phyloP scores from a whole-genome alignment of 2,113 vertebrate species.

The Macroglossus sobrinus region DNA sequence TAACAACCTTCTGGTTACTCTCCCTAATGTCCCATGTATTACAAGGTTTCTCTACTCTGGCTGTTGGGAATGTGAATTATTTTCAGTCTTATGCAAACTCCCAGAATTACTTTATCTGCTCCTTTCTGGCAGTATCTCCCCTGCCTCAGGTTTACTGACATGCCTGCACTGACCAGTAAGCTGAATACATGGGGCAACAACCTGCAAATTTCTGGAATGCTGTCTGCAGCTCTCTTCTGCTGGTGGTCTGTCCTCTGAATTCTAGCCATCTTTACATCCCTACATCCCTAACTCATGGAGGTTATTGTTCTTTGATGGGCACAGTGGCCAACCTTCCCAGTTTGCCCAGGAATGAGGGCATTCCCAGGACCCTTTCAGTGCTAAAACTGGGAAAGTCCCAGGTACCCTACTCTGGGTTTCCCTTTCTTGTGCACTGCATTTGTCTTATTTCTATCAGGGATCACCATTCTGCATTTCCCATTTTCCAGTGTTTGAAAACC shows the following conservation, averaged over 20 bases:
- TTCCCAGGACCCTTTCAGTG: too few relatives aligned
- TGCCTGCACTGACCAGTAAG: background rate
- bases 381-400: background rate
- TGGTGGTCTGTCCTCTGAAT: background rate
- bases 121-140: background rate
- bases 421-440: background rate
- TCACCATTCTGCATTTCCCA: background rate
- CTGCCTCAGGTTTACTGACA: background rate
- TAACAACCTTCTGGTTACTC: background rate
- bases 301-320: background rate
- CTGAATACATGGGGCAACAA: background rate
- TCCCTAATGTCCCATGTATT: too few relatives aligned
- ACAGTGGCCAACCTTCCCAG: background rate
- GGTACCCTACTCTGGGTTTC: background rate
- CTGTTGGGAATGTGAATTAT: background rate
- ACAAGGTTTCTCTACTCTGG: background rate
- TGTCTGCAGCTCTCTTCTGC: background rate
- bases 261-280: background rate
- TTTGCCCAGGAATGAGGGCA: background rate
- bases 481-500: background rate
- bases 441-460: background rate
- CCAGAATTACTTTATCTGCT: background rate
- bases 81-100: background rate
- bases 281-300: background rate
- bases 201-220: background rate